Percentiles rank a stretch among this genome's conserved stretches.
phyloP scores from a whole-genome alignment of 2,797 vertebrate genomes.

The Sebastes reedi region DNA sequence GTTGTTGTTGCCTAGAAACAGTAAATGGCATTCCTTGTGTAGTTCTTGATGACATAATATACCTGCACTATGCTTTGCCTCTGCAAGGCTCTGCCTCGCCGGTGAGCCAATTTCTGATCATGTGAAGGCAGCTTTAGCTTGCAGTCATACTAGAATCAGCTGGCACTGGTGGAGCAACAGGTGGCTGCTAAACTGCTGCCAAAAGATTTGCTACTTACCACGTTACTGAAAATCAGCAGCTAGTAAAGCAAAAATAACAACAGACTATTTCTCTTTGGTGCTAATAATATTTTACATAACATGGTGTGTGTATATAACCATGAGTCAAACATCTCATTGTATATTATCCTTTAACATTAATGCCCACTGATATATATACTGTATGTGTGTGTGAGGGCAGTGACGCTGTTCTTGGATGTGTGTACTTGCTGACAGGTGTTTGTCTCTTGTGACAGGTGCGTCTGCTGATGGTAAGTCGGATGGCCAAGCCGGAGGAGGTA shows the following conservation, averaged over 20 bases:
- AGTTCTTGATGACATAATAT: background rate
- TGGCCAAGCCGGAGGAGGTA: conserved; percentile 99
- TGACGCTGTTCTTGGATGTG: background rate
- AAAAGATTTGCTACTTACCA: conserved; percentile 24
- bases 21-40: background rate
- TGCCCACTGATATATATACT: background rate
- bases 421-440: conserved; percentile 33
- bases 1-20: background rate
- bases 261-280: background rate
- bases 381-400: background rate
- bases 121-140: background rate
- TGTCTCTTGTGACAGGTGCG: conserved; percentile 84
- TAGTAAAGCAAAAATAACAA: conserved; percentile 9
- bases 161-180: conserved; percentile 53
- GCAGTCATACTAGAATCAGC: conserved; percentile 38
- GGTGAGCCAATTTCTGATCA: background rate
- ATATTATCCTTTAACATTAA: background rate
- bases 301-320: background rate
- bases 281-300: background rate
- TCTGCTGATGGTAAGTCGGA: conserved; percentile 97
- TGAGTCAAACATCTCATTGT: background rate
- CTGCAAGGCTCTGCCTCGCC: background rate
- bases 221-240: conserved; percentile 35
- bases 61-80: background rate
- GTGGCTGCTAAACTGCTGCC: conserved; percentile 47